A percentile compares a stretch with the other conserved stretches of the same genome.
These are phyloP conservation scores for Catharus bicknelli DNA, from an alignment of 2,113 vertebrate species.

Conservation along the genomic window DNA sequence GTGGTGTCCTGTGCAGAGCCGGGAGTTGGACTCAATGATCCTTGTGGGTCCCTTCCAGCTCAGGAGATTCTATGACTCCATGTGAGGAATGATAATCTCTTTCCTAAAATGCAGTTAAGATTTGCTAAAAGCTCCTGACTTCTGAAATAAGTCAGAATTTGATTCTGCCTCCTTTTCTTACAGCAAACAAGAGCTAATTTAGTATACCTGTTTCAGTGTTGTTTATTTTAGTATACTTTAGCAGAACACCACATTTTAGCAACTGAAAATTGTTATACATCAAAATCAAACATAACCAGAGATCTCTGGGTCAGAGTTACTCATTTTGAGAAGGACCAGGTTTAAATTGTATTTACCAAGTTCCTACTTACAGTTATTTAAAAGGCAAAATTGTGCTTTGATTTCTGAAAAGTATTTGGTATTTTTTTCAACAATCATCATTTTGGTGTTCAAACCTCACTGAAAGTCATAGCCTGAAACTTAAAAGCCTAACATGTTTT, in stretches of 20 bases:
- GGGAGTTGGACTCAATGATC: no score
- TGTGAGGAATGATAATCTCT: neutral
- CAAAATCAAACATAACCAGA: neutral
- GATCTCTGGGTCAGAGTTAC: neutral
- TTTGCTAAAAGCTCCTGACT: neutral
- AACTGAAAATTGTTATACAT: neutral
- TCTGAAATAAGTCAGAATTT: neutral
- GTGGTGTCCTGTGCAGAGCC: neutral
- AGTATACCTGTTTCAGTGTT: neutral
- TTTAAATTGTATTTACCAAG: neutral
- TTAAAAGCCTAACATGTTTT: neutral
- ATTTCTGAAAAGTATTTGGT: neutral
- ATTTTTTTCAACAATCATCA: neutral
- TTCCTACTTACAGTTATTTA: neutral
- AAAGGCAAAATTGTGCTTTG: neutral
- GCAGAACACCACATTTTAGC: neutral
- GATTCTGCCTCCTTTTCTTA: neutral
- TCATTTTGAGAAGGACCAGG: neutral
- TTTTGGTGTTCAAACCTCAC: neutral
- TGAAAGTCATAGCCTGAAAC: neutral
- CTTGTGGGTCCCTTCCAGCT: neutral
- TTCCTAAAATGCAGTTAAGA: neutral
- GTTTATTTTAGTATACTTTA: neutral
- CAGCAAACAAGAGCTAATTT: neutral
- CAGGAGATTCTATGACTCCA: neutral